phyloP scores from a whole-genome alignment of 2,113 vertebrate genomes.

The Vanacampus margaritifer region DNA sequence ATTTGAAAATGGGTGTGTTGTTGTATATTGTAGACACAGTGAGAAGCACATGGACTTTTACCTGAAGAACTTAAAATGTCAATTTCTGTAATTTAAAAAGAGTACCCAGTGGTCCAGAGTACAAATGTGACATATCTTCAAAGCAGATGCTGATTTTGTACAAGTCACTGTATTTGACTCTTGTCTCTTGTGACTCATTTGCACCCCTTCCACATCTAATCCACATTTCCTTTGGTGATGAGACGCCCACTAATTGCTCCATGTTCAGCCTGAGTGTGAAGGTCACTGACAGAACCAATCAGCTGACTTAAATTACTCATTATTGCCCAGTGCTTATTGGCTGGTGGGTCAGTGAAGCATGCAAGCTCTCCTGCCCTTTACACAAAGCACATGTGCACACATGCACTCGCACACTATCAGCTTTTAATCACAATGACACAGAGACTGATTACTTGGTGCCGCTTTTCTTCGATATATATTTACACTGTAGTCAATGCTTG shows the following conservation, averaged over 20 bases:
- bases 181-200: neutral
- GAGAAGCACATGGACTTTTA: neutral
- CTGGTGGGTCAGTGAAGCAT: conserved; percentile 43
- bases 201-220: conserved; percentile 2
- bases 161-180: conserved; percentile 19
- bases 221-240: conserved; percentile 48
- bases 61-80: neutral
- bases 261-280: conserved; percentile 68
- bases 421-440: conserved; percentile 56
- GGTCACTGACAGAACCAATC: conserved; percentile 57
- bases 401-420: conserved; percentile 11
- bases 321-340: conserved; percentile 54
- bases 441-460: conserved; percentile 47
- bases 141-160: neutral
- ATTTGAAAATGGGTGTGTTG: no score
- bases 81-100: neutral
- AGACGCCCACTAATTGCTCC: conserved; percentile 54
- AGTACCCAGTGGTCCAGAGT: neutral
- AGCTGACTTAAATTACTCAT: conserved; percentile 65
- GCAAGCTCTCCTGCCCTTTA: conserved; percentile 48
- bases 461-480: conserved; percentile 14
- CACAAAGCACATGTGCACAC: neutral
- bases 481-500: conserved; percentile 8
- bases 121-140: neutral
- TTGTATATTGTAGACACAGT: neutral